Evolutionary conservation across 1,140 invertebrate genomes (phyloP).

Genomic region (Calliopsis andreniformis): DNA sequence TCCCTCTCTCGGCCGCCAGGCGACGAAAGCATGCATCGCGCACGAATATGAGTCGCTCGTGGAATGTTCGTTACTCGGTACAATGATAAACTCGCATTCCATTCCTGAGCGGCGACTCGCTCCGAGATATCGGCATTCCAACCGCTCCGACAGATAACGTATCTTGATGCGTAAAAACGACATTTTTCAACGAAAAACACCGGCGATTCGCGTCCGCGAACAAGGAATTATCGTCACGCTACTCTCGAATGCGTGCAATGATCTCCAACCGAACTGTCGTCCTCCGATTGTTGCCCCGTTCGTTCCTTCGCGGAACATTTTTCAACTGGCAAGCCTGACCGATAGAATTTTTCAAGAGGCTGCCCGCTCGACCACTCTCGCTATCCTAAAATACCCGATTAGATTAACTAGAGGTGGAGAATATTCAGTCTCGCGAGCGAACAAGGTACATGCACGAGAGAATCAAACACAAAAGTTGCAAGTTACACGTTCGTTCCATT

Average conservation of each 20-base stretch:
- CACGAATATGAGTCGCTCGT: conserved; percentile 9
- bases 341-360: no score
- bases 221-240: no score
- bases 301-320: no score
- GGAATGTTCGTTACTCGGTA: conserved; percentile 62
- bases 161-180: background rate
- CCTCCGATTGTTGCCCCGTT: no score
- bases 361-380: no score
- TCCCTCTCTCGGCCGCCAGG: background rate
- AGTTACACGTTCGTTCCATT: conserved; percentile 6
- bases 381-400: conserved; percentile 21
- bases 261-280: no score
- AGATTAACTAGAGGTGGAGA: conserved; percentile 21
- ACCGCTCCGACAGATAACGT: conserved; percentile 41
- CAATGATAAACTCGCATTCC: conserved; percentile 63
- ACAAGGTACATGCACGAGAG: background rate
- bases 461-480: background rate
- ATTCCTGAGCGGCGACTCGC: conserved; percentile 18
- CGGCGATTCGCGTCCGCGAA: no score
- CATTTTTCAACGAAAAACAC: background rate
- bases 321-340: no score
- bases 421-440: conserved; percentile 5
- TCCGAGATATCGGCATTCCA: conserved; percentile 47
- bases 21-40: background rate
- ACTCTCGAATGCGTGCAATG: no score